Evolutionary conservation across 2,888 invertebrate species (phyloP), one percentile per base, ranked within the genome.

Genomic region (Ectropis crepuscularia): DNA sequence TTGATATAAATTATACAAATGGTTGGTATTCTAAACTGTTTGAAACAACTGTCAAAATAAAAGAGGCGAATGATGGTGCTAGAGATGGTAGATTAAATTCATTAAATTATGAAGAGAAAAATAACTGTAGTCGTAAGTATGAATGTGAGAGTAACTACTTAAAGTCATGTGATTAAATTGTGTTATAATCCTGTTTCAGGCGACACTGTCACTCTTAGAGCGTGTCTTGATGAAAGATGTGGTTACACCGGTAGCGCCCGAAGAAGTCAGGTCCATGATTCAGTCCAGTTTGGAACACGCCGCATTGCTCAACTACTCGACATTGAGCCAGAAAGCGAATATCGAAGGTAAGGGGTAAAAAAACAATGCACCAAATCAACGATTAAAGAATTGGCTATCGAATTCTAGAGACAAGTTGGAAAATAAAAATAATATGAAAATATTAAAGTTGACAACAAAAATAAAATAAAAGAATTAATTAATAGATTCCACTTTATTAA

Each of bases 211-310:
- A 9, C 94, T 99, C 48, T 89, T 99, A 68, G 99, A 99, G 92
- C 94, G 99, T 78, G 99, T 99, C 9, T 89, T 99, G 69, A 99
- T 99, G 99, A 99, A 99, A 88, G 99, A 99, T 87, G 97, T 99
- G 70, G 98, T 98, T 49, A 99, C 99, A 39, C 99, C 99, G 6
- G 99, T 99, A 55, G 97, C 98, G 64, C 96, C 98, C 74, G 95
- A 99, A 87, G 99, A 99, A 90, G 99, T 99, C 0, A 95, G 99
- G 69, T 95, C 95, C 46, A 97, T 99, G 95, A 99, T 99, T 73
- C 98, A 99, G 86, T 98, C 98, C 76, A 98, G 99, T 86, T 94
- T 99, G 75, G 99, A 99, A 93, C 98, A 98, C 70, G 99, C 99
- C 10, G 99, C 99, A 2, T 94, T 99, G 59, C 96, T 99, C 58